phyloP scores from a whole-genome alignment of 1,140 invertebrate species.

The Panagrolaimus sp. region DNA sequence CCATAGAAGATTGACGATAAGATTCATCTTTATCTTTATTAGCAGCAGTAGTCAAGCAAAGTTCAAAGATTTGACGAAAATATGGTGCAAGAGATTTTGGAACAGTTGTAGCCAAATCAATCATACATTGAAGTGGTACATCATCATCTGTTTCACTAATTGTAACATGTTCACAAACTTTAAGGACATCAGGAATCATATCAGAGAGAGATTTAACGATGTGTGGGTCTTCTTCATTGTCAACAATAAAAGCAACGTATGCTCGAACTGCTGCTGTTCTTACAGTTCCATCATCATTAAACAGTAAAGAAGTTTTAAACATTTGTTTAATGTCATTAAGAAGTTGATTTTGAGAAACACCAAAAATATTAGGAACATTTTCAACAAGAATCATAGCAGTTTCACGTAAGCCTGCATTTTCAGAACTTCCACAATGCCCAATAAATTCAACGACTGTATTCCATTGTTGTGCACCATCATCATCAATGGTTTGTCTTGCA shows the following conservation, averaged over 20 bases:
- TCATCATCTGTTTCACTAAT: conserved; percentile 73
- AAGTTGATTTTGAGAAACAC: conserved; percentile 84
- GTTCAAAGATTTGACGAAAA: conserved; percentile 76
- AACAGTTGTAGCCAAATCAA: conserved; percentile 83
- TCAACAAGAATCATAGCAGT: conserved; percentile 87
- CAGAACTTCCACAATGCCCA: conserved; percentile 82
- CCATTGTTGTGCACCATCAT: conserved; percentile 92
- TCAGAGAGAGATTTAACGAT: not conserved
- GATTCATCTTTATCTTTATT: conserved; percentile 72
- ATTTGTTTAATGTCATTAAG: conserved; percentile 71
- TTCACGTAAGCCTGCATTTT: conserved; percentile 77
- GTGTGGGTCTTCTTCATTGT: conserved; percentile 79
- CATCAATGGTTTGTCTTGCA: conserved; percentile 87
- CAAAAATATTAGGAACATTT: conserved; percentile 89
- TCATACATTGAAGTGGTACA: conserved; percentile 77
- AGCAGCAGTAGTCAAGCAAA: conserved; percentile 69
- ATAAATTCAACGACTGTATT: conserved; percentile 91
- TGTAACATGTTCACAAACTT: conserved; percentile 56
- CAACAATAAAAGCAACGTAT: conserved; percentile 75
- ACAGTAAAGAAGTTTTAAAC: conserved; percentile 40
- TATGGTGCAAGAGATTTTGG: conserved; percentile 85
- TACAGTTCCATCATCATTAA: conserved; percentile 30
- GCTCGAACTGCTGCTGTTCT: conserved; percentile 62
- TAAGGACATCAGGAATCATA: not conserved
- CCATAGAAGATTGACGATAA: conserved; percentile 82